Conservation (phyloP, 1,140 invertebrate genomes). For the Aleiodes sp. region DNA sequence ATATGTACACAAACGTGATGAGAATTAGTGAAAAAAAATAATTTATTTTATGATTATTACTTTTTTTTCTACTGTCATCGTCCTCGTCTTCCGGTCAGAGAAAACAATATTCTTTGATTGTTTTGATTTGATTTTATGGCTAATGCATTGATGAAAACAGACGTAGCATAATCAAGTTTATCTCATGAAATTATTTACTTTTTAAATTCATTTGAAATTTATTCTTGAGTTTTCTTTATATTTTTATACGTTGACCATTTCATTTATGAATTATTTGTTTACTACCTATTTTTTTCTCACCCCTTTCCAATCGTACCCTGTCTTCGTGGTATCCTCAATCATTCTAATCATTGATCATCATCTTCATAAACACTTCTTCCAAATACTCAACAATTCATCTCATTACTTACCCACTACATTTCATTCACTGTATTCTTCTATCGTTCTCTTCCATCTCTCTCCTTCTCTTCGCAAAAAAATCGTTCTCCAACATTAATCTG, state of each 20-base stretch:
- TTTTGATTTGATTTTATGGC: neutral
- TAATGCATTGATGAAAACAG: slow-evolving; percentile 27
- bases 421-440: slow-evolving; percentile 34
- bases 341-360: neutral
- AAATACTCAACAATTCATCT: slow-evolving; percentile 2
- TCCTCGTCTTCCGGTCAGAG: slow-evolving; percentile 31
- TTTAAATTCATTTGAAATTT: slow-evolving; percentile 34
- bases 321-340: neutral
- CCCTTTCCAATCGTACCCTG: slow-evolving; percentile 41
- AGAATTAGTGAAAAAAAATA: neutral
- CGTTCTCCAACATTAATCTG: slow-evolving; percentile 1
- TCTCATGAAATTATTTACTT: slow-evolving; percentile 32
- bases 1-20: neutral
- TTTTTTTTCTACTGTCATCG: slow-evolving; percentile 28
- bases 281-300: slow-evolving; percentile 68
- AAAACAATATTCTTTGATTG: neutral
- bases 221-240: slow-evolving; percentile 47
- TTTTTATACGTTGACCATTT: slow-evolving; percentile 65
- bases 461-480: slow-evolving; percentile 19
- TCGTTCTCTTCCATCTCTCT: slow-evolving; percentile 35
- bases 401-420: slow-evolving; percentile 39
- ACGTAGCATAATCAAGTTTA: slow-evolving; percentile 54
- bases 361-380: slow-evolving; percentile 6
- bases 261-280: slow-evolving; percentile 72
- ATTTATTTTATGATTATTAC: neutral